Conservation (phyloP, 2,888 invertebrate species). For the Pollenia griseotomentosa region DNA sequence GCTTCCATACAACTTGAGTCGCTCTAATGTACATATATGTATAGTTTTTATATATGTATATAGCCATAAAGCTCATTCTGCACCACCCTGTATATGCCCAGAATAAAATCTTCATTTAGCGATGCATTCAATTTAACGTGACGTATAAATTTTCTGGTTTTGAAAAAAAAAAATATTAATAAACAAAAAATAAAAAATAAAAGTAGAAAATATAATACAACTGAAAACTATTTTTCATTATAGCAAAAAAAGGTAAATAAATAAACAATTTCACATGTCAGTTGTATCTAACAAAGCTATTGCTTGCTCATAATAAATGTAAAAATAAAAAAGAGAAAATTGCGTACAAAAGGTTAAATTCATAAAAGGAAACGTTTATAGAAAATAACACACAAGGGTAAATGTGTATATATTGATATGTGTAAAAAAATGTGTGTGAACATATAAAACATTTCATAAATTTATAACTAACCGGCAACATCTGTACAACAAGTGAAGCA, state of each 20-base stretch:
- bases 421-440: neutral
- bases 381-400: constrained; percentile 1
- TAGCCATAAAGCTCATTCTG: too few species aligned
- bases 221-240: constrained; percentile 36
- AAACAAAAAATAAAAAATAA: neutral
- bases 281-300: constrained; percentile 33
- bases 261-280: constrained; percentile 41
- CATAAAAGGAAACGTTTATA: constrained; percentile 64
- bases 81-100: neutral
- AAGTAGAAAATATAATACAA: neutral
- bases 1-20: too few species aligned
- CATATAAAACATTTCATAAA: constrained; percentile 44
- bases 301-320: constrained; percentile 43
- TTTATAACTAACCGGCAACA: constrained; percentile 51
- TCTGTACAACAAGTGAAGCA: neutral
- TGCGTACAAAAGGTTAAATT: constrained; percentile 64
- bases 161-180: constrained; percentile 9
- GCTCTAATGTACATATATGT: too few species aligned
- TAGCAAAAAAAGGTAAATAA: constrained; percentile 20
- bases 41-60: too few species aligned
- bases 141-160: constrained; percentile 23
- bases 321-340: constrained; percentile 31
- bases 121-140: neutral
- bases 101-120: neutral
- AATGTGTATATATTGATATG: neutral